Evolutionary conservation across 2,113 vertebrate species (phyloP).

Genomic region (Sceloporus tristichus): DNA sequence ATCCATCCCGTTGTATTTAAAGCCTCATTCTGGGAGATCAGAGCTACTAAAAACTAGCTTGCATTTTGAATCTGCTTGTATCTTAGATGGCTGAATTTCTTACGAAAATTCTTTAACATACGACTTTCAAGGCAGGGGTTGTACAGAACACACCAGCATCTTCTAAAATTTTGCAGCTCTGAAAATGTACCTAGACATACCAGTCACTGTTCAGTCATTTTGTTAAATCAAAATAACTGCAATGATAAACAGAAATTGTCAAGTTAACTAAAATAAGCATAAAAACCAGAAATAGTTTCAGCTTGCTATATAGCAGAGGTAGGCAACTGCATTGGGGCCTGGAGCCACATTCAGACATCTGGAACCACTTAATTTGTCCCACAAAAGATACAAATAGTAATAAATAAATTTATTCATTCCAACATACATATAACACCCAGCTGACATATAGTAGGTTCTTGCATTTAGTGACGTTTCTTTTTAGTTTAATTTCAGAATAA

Average conservation of each 20-base stretch:
- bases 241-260: not conserved
- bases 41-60: constrained; percentile 33
- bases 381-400: not conserved
- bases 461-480: not conserved
- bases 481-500: not conserved
- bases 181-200: not conserved
- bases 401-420: not conserved
- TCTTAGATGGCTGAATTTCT: constrained; percentile 37
- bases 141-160: not conserved
- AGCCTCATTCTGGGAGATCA: constrained; percentile 62
- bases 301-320: too few relatives aligned
- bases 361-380: not conserved
- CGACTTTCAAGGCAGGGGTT: constrained; percentile 26
- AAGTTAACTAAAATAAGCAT: not conserved
- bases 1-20: constrained; percentile 51
- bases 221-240: not conserved
- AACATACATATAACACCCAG: not conserved
- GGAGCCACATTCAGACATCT: too few relatives aligned
- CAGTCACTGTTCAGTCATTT: not conserved
- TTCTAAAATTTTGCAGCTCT: not conserved
- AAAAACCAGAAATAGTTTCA: not conserved
- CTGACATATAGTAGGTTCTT: not conserved
- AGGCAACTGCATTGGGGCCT: too few relatives aligned
- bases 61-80: constrained; percentile 42
- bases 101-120: constrained; percentile 36